A percentile compares a stretch with the other conserved stretches of the same genome.
Evolutionary conservation across 2,888 invertebrate genomes (phyloP).

Genomic region (Aphidius colemani): DNA sequence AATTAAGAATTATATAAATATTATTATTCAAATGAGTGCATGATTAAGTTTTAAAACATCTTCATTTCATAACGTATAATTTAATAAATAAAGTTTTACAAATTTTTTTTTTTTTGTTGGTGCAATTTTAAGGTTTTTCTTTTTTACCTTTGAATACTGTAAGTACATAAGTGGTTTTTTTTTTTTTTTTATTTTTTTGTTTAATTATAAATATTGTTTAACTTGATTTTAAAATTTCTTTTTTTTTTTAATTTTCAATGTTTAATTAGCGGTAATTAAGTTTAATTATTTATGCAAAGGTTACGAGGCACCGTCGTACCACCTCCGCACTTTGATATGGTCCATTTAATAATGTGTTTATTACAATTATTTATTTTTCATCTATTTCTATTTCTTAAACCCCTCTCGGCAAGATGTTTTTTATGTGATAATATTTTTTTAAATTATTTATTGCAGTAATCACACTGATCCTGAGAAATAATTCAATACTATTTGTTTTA

Average conservation of each 20-base stretch:
- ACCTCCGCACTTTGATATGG: slow-evolving; percentile 25
- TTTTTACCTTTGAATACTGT: slow-evolving; percentile 41
- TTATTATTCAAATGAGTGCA: slow-evolving; percentile 16
- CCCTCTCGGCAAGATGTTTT: background rate
- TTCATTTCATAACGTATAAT: slow-evolving; percentile 46
- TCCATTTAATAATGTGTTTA: slow-evolving; percentile 20
- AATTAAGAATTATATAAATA: slow-evolving; percentile 18
- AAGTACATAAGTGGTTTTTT: slow-evolving; percentile 41
- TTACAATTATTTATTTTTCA: slow-evolving; percentile 3
- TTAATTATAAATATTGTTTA: too few species aligned
- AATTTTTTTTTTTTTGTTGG: slow-evolving; percentile 36
- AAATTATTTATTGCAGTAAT: too few species aligned
- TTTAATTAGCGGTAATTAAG: slow-evolving; percentile 27
- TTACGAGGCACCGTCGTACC: slow-evolving; percentile 2
- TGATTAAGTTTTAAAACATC: slow-evolving; percentile 4
- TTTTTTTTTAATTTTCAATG: slow-evolving; percentile 20
- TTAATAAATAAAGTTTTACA: slow-evolving; percentile 48
- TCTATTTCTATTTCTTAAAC: slow-evolving; percentile 4
- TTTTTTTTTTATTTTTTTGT: slow-evolving; percentile 22
- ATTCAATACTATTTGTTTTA: slow-evolving; percentile 3
- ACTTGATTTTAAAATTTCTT: too few species aligned
- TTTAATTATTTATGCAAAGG: slow-evolving; percentile 15
- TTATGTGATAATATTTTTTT: too few species aligned
- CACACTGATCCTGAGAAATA: slow-evolving; percentile 5
- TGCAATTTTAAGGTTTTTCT: slow-evolving; percentile 43